Evolutionary conservation across 1,140 invertebrate species (phyloP).

Genomic region (Polyergus mexicanus): DNA sequence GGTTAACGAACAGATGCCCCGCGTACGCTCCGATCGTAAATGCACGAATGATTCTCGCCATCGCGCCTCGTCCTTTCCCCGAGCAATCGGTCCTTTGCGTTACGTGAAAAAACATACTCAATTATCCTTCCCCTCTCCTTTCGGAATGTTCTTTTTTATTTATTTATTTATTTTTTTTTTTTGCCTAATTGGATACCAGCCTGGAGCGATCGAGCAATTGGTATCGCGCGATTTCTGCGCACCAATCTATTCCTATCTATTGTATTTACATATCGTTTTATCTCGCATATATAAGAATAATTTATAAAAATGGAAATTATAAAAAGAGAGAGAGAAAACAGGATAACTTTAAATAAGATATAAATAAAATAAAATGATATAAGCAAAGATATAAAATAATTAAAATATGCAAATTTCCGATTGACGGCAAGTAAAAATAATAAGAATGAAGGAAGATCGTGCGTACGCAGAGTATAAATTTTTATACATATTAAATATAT

Average conservation of each 20-base stretch:
- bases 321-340: too few relatives aligned
- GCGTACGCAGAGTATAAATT: too few relatives aligned
- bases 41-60: conserved; percentile 11
- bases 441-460: background rate
- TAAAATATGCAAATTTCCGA: background rate
- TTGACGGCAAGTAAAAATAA: background rate
- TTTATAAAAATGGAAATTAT: background rate
- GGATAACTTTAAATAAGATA: background rate
- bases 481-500: too few relatives aligned
- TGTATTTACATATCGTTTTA: background rate
- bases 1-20: conserved; percentile 79
- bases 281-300: background rate
- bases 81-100: conserved; percentile 30
- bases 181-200: conserved; percentile 38
- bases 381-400: background rate
- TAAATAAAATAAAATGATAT: background rate
- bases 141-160: conserved; percentile 16
- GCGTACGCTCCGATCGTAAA: conserved; percentile 40
- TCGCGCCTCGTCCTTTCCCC: conserved; percentile 15
- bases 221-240: background rate
- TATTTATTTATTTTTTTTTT: too few relatives aligned
- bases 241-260: background rate
- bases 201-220: background rate
- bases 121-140: conserved; percentile 20
- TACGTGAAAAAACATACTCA: background rate